Percentiles rank a stretch among this genome's conserved stretches.
Conservation (phyloP, 2,113 vertebrate species). For the Tragelaphus buxtoni region DNA sequence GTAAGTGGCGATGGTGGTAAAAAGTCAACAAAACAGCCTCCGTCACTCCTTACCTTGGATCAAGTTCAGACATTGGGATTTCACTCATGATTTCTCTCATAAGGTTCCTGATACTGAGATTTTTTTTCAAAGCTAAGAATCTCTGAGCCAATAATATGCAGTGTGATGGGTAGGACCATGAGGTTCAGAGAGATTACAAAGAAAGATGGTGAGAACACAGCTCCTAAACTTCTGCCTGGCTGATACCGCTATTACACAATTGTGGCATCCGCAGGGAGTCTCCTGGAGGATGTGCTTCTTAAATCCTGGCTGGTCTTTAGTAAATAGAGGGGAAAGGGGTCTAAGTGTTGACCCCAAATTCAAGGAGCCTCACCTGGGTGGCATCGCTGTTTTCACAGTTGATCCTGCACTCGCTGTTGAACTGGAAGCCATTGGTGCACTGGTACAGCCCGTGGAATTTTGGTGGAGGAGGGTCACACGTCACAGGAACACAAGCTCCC, state of each 20-base stretch:
- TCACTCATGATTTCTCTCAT: background rate
- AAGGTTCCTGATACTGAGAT: background rate
- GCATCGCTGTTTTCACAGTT: slow-evolving; percentile 88
- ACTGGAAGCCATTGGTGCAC: slow-evolving; percentile 93
- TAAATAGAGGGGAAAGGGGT: background rate
- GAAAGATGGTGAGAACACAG: background rate
- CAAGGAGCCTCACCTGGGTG: slow-evolving; percentile 84
- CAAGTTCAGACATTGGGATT: background rate
- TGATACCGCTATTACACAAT: fast-evolving
- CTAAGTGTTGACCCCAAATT: fast-evolving
- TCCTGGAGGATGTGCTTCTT: background rate
- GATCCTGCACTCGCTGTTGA: slow-evolving; percentile 94
- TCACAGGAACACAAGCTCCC: slow-evolving; percentile 91
- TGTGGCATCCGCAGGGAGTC: fast-evolving
- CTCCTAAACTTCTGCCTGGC: background rate
- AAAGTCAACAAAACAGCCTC: background rate
- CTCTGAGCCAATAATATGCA: background rate
- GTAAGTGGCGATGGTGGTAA: background rate
- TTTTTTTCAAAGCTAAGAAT: background rate
- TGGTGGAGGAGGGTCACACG: slow-evolving; percentile 91
- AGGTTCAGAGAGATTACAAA: background rate
- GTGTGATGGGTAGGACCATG: background rate
- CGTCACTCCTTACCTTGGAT: background rate
- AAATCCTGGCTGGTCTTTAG: background rate
- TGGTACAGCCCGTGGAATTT: slow-evolving; percentile 95